Percentiles rank a stretch among this genome's conserved stretches.
Evolutionary conservation across 2,797 vertebrate species (phyloP).

Genomic region (Acipenser ruthenus): DNA sequence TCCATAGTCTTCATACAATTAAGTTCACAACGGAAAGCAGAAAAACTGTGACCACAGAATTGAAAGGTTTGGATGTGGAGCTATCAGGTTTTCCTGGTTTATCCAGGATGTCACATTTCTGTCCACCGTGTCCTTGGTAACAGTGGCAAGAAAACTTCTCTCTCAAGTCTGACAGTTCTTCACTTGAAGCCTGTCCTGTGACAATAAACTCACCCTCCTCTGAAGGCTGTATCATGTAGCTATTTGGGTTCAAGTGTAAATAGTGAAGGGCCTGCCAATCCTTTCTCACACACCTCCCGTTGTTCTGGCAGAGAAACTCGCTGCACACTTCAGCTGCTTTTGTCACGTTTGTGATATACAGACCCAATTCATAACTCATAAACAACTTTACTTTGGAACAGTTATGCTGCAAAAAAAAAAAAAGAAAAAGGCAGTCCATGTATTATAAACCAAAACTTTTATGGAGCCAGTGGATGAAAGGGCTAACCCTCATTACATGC

Average conservation of each 20-base stretch:
- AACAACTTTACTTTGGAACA: slow-evolving; percentile 59
- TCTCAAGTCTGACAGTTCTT: slow-evolving; percentile 43
- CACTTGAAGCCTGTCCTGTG: slow-evolving; percentile 44
- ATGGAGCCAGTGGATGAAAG: too few species aligned
- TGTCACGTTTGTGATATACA: slow-evolving; percentile 63
- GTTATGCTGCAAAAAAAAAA: slow-evolving; percentile 48
- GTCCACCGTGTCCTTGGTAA: slow-evolving; percentile 61
- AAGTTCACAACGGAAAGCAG: slow-evolving; percentile 17
- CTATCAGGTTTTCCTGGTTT: slow-evolving; percentile 26
- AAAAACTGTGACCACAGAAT: slow-evolving; percentile 16
- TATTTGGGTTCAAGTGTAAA: slow-evolving; percentile 58
- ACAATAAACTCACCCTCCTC: slow-evolving; percentile 47
- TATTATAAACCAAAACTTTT: too few species aligned
- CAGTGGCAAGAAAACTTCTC: slow-evolving; percentile 66
- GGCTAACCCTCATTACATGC: too few species aligned
- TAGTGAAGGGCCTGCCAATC: slow-evolving; percentile 47
- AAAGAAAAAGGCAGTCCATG: background rate
- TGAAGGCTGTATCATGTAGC: slow-evolving; percentile 44
- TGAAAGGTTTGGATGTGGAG: slow-evolving; percentile 18
- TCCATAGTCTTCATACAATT: background rate
- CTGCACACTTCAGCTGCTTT: slow-evolving; percentile 60
- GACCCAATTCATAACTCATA: slow-evolving; percentile 50
- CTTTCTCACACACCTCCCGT: slow-evolving; percentile 49
- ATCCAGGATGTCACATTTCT: slow-evolving; percentile 51
- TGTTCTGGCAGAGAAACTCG: slow-evolving; percentile 56